phyloP scores from a whole-genome alignment of 2,113 vertebrate genomes.

The Hemibagrus wyckioides region DNA sequence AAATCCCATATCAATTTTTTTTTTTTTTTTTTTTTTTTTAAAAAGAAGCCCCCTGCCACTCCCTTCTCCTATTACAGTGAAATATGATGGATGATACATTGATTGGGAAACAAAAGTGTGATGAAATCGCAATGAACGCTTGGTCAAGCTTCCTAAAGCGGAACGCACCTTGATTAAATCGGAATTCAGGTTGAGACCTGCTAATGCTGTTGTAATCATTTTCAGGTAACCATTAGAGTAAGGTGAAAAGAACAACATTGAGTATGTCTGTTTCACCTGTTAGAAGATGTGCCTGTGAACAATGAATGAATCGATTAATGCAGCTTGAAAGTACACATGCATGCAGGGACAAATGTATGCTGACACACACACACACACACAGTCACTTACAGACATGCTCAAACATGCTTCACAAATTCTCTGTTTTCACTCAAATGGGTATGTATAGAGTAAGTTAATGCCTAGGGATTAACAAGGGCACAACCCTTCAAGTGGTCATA shows the following conservation, averaged over 20 bases:
- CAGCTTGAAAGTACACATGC: constrained; percentile 47
- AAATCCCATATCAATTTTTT: no score
- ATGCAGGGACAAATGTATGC: constrained; percentile 60
- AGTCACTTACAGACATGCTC: constrained; percentile 2
- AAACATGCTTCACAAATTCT: background rate
- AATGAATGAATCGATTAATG: constrained; percentile 69
- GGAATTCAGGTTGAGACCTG: background rate
- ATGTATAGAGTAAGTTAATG: background rate
- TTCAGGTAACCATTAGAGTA: background rate
- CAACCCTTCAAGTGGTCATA: background rate
- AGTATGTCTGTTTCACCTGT: constrained; percentile 37
- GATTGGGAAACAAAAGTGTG: constrained; percentile 24
- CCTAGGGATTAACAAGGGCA: background rate
- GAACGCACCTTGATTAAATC: background rate
- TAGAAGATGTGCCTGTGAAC: constrained; percentile 65
- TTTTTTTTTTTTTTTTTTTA: no score
- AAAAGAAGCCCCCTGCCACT: no score
- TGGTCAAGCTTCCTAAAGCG: background rate
- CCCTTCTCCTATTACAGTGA: background rate
- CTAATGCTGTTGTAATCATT: background rate
- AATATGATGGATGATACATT: background rate
- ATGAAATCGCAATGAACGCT: background rate
- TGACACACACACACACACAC: background rate
- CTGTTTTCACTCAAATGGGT: constrained; percentile 1
- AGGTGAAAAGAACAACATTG: background rate